Evolutionary conservation across 2,113 vertebrate species (phyloP).

Genomic region (Gorsachius goisagi): DNA sequence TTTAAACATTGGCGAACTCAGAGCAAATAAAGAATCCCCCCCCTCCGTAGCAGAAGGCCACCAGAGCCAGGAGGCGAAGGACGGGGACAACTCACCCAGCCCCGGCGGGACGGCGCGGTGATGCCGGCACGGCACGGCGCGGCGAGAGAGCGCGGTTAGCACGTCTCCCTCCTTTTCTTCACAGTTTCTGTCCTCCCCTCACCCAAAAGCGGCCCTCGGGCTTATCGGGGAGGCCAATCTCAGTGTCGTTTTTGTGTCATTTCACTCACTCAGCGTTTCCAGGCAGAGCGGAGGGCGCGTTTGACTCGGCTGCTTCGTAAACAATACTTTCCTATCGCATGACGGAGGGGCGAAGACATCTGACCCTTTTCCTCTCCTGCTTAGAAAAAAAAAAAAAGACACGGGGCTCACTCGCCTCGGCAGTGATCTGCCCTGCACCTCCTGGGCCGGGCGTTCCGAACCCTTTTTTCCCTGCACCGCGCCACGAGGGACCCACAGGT

Average conservation of each 20-base stretch:
- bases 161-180: background rate
- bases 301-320: conserved; percentile 3
- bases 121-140: background rate
- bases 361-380: background rate
- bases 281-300: conserved; percentile 32
- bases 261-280: conserved; percentile 68
- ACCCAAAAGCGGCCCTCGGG: background rate
- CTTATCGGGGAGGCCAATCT: conserved; percentile 60
- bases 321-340: background rate
- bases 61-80: background rate
- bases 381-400: background rate
- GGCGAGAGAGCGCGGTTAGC: background rate
- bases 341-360: background rate
- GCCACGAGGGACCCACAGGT: background rate
- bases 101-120: rapidly evolving
- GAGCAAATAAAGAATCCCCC: background rate
- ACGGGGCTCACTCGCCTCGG: rapidly evolving
- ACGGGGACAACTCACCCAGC: background rate
- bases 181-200: conserved; percentile 19
- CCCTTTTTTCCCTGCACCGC: background rate
- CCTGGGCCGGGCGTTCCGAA: background rate
- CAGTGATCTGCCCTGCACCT: background rate
- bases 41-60: rapidly evolving
- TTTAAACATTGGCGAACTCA: rapidly evolving
- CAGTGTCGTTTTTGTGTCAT: background rate